Base-by-base conservation (phyloP, 1,140 invertebrate genomes). In the Drosophila hydei region DNA sequence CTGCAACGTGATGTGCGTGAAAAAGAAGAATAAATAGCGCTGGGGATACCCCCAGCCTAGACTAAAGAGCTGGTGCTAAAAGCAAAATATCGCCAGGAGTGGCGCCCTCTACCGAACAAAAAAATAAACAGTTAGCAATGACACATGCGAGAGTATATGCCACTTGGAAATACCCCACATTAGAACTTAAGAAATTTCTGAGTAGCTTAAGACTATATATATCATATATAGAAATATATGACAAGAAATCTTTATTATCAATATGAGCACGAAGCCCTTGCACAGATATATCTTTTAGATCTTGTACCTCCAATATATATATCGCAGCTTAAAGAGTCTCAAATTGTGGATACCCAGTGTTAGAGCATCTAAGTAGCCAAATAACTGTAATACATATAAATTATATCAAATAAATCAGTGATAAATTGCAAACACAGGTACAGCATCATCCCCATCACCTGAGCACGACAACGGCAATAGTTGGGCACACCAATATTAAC, bases 321-420 rank as follows among this genome's bases (percentile, higher is more conserved):
- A 27, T 1, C 25, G 6, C 25, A 27, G 3, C 5, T 1, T 30
- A 8, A 30, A 9, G 8, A 11, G 3, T 6, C 1, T 33, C 30
- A 3, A 1, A 11, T 11, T 1, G 30, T 11, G 1, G 9, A 33
- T 33, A 11, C 30, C 9, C 30, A 9, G 11, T 33, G 9, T 33
- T 11, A 33, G 30, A 11, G 30, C 11, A 33, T 1, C 30, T 11
- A 33, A 33, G 30, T 33, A 33, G 12, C 27, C 30, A 25, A 21
- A 33, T n/a, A 51, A 18, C 25, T 27, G 62, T 75, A 83, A 84
- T 78, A 78, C 78, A 72, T 75, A 78, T 68, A 75, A 75, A 69
- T 78, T 64, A 75, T 71, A 56, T 58, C 47, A 18, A 54, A 63
- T 48, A 50, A 65, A 21, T 77, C 69, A 60, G 62, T 60, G 71